phyloP scores from a whole-genome alignment of 1,140 invertebrate species.

The Calycopis cecrops region DNA sequence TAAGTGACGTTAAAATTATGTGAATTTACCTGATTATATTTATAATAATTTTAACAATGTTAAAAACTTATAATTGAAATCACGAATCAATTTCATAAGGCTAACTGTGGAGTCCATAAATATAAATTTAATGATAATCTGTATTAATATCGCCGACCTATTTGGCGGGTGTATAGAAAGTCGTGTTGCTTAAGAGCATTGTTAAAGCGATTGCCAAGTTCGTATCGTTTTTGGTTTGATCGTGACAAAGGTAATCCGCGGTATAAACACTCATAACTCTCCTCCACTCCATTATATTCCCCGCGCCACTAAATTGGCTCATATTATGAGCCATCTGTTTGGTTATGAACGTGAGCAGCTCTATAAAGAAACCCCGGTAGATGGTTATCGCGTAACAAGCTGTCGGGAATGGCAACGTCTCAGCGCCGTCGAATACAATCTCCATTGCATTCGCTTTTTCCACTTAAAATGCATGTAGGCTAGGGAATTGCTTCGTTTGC shows the following conservation, averaged over 20 bases:
- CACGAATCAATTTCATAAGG: constrained; percentile 1
- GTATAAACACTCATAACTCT: constrained; percentile 45
- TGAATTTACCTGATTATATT: no score
- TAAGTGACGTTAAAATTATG: no score
- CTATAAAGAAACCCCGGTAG: constrained; percentile 57
- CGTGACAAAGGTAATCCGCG: constrained; percentile 40
- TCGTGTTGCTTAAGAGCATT: constrained; percentile 24
- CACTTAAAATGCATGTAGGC: constrained; percentile 41
- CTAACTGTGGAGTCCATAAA: constrained; percentile 2
- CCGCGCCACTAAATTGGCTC: constrained; percentile 37
- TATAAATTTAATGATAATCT: constrained; percentile 14
- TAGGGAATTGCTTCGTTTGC: constrained; percentile 21
- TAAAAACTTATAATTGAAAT: constrained; percentile 3
- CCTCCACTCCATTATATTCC: constrained; percentile 28
- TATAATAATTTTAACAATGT: no score
- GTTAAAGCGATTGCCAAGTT: constrained; percentile 39
- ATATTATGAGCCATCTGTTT: constrained; percentile 48
- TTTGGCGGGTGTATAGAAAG: constrained; percentile 26
- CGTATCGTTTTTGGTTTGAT: constrained; percentile 42
- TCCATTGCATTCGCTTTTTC: constrained; percentile 42
- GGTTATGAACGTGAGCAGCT: constrained; percentile 50
- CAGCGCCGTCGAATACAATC: constrained; percentile 43
- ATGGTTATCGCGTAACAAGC: constrained; percentile 60
- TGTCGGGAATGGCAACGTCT: constrained; percentile 45
- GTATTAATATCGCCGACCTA: constrained; percentile 18